Evolutionary conservation across 2,888 invertebrate species (phyloP).

Genomic region (Artemia sp.): DNA sequence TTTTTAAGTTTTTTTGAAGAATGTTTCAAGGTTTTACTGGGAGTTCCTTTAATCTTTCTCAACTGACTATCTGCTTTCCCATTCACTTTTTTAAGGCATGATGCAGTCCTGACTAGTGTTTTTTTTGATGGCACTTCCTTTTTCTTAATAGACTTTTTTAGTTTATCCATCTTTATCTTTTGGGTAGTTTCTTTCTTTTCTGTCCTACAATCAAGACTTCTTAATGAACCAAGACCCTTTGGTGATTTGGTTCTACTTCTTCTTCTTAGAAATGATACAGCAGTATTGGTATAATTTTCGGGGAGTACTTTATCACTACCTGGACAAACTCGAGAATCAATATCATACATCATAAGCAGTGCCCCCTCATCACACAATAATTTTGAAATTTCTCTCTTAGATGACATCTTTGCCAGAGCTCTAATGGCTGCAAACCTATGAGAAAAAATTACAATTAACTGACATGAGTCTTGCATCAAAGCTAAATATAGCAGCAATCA

Average conservation of each 20-base stretch:
- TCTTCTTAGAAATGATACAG: neutral
- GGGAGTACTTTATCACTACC: neutral
- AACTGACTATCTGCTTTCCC: neutral
- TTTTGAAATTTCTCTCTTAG: neutral
- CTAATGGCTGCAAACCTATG: too few species aligned
- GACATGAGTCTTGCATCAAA: too few species aligned
- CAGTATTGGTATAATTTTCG: neutral
- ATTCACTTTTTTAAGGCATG: neutral
- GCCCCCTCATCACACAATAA: neutral
- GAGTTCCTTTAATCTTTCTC: conserved; percentile 9
- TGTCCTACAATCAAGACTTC: neutral
- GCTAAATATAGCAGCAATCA: too few species aligned
- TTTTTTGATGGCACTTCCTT: too few species aligned
- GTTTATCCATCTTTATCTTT: neutral
- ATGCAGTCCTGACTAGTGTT: too few species aligned
- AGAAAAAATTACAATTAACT: too few species aligned
- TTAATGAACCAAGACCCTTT: neutral
- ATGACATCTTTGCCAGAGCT: too few species aligned
- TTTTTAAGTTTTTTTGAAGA: neutral
- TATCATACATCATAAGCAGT: neutral
- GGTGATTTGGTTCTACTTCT: neutral
- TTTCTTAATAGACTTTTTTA: neutral
- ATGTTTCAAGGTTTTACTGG: neutral
- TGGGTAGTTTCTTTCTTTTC: neutral
- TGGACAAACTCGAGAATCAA: neutral